These are phyloP conservation scores for Psilopogon haemacephalus DNA, from an alignment of 2,113 vertebrate genomes.

Conservation along the genomic window DNA sequence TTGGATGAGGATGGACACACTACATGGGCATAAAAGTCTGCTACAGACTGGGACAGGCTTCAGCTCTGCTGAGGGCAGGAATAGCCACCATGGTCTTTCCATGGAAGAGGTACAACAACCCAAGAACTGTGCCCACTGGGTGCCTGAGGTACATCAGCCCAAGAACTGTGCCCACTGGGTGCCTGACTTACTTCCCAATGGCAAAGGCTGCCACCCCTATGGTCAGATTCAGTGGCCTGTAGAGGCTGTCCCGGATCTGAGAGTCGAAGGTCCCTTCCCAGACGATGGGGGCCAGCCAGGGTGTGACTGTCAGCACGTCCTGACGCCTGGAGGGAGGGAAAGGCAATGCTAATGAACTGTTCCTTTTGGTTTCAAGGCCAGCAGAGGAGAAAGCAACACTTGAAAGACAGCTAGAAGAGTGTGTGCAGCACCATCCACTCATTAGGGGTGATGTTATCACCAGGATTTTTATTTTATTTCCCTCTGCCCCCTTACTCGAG, in stretches of 20 bases:
- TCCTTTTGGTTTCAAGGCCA: neutral
- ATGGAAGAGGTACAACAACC: neutral
- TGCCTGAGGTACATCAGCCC: neutral
- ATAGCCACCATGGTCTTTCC: neutral
- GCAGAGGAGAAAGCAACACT: neutral
- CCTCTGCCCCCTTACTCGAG: neutral
- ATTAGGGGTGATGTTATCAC: neutral
- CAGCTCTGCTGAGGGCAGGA: neutral
- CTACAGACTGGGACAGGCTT: neutral
- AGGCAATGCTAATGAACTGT: neutral
- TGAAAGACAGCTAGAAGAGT: neutral
- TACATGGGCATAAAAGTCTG: neutral
- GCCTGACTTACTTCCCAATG: conserved; percentile 71
- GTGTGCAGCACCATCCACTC: neutral
- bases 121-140: neutral
- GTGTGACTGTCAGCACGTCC: conserved; percentile 71
- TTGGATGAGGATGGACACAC: neutral
- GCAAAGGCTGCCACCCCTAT: conserved; percentile 75
- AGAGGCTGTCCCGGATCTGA: conserved; percentile 58
- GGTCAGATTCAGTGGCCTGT: conserved; percentile 64
- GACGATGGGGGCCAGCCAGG: conserved; percentile 81
- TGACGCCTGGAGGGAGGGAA: neutral
- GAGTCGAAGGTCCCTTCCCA: conserved; percentile 80
- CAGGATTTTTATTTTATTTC: neutral
- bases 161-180: neutral